Evolutionary conservation across 2,888 invertebrate genomes (phyloP).

Genomic region (Ametastegia equiseti): DNA sequence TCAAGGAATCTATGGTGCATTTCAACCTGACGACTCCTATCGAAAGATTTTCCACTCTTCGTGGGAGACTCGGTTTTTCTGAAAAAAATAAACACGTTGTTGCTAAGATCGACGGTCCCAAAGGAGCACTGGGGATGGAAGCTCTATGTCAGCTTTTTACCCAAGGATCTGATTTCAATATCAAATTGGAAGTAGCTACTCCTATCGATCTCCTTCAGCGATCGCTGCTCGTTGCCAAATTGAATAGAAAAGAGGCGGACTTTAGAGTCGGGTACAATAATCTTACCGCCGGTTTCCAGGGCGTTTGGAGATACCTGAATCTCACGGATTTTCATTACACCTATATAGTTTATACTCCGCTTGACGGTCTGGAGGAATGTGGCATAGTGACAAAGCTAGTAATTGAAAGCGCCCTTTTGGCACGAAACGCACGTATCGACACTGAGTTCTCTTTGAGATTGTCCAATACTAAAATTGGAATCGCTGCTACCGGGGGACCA

Average conservation of each 20-base stretch:
- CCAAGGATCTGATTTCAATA: conserved; percentile 82
- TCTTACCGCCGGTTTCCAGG: conserved; percentile 86
- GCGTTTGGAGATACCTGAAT: conserved; percentile 85
- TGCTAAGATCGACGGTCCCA: conserved; percentile 84
- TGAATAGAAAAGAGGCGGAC: conserved; percentile 84
- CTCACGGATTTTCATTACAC: conserved; percentile 87
- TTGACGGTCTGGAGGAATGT: conserved; percentile 88
- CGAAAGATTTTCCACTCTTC: conserved; percentile 82
- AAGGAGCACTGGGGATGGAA: conserved; percentile 85
- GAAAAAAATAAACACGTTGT: conserved; percentile 85
- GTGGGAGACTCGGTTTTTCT: conserved; percentile 85
- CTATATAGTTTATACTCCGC: conserved; percentile 86
- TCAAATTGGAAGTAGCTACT: conserved; percentile 85
- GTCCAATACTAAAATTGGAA: conserved; percentile 82
- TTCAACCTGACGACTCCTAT: conserved; percentile 87
- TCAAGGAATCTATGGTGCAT: conserved; percentile 86
- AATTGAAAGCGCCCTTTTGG: conserved; percentile 77
- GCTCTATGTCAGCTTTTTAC: conserved; percentile 81
- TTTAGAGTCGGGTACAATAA: conserved; percentile 87
- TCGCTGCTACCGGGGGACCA: conserved; percentile 64
- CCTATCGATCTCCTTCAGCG: conserved; percentile 85
- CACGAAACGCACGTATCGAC: conserved; percentile 76
- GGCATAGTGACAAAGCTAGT: conserved; percentile 86
- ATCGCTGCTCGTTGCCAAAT: conserved; percentile 83
- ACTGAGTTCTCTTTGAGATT: conserved; percentile 84